Evolutionary conservation across 2,888 invertebrate species (phyloP), one percentile per base, ranked within the genome.

Genomic region (Chymomyza caudatula): DNA sequence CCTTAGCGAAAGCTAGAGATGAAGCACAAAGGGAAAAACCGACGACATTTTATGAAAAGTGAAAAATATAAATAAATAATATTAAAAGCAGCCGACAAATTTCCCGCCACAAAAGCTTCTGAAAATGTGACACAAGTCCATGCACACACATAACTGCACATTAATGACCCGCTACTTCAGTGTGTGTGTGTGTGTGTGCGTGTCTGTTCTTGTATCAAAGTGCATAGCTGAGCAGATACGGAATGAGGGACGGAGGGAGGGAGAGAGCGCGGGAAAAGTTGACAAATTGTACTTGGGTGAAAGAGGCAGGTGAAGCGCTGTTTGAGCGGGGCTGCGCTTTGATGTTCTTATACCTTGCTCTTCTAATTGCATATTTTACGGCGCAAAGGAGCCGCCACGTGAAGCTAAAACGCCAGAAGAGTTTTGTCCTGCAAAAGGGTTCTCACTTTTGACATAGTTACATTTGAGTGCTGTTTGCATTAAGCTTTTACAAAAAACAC

Each of bases 291-390:
- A 19, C n/a, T 3, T 29, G 11, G 25, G 19, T 51, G 13, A 15
- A 19, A 54, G 53, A 25, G 4, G 54, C 19, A 51, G 53, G 43
- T 56, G 44, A 37, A 22, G 51, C 58, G 42, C 60, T 66, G 56
- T 70, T 60, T 61, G 55, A 60, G 55, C 52, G 67, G 63, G 49
- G 60, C 51, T 59, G 64, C 56, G 75, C 83, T 83, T 85, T 83
- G 83, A 83, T 83, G 85, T 85, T 69, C 76, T n/a, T 37, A 11
- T 37, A 37, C 29, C 29, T 37, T 37, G 29, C 29, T 44, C 57
- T 80, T 82, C 82, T 82, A 82, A 83, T 83, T 85, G 82, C 82
- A 83, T 83, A 83, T 83, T 85, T 83, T 85, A 83, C 77, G 80
- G 83, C 74, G 83, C 81, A 74, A 71, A 73, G 74, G 70, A 78